Evolutionary conservation across 1,140 invertebrate genomes (phyloP), one percentile per base, ranked within the genome.

Genomic region (Sycophila sp.): DNA sequence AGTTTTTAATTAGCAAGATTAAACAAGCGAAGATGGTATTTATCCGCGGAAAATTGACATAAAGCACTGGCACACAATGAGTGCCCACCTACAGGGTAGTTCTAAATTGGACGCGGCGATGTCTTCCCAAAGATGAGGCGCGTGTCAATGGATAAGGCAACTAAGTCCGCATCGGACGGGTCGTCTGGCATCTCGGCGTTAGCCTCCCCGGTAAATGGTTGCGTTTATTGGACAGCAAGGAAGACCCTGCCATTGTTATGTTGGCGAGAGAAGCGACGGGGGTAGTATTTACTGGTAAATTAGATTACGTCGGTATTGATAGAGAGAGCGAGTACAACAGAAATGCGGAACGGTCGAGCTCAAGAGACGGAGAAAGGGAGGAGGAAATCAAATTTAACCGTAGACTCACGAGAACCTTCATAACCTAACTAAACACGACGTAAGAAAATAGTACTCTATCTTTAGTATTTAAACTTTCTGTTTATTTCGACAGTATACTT

Each of bases 301-400:
- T 82, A 81, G 81, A 82, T 82, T 82, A 82, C 73, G 78, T 75
- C 58, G 74, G 72, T 77, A 80, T 82, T 80, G 80, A 81, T 80
- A 80, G 76, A 78, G 78, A 77, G 72, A 72, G 63, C 73, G 30
- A 40, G 70, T 47, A n/a, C n/a, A n/a, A n/a, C n/a, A n/a, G n/a
- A n/a, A n/a, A n/a, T n/a, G n/a, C n/a, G n/a, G n/a, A n/a, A n/a
- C n/a, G n/a, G n/a, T n/a, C n/a, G n/a, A n/a, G n/a, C n/a, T n/a
- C n/a, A n/a, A 58, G 56, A 49, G 56, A 49, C n/a, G 56, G 51
- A 42, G 53, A 38, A 56, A 56, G 47, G 59, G 51, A 22, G 42
- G 1, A 47, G 42, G 19, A 47, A 47, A 47, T 47, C 42, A 47
- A 47, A 47, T 47, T 22, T 47, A 47, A 17, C 6, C 8, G 19